Conservation (phyloP, 2,888 invertebrate genomes). For the Aproaerema taeniolella region DNA sequence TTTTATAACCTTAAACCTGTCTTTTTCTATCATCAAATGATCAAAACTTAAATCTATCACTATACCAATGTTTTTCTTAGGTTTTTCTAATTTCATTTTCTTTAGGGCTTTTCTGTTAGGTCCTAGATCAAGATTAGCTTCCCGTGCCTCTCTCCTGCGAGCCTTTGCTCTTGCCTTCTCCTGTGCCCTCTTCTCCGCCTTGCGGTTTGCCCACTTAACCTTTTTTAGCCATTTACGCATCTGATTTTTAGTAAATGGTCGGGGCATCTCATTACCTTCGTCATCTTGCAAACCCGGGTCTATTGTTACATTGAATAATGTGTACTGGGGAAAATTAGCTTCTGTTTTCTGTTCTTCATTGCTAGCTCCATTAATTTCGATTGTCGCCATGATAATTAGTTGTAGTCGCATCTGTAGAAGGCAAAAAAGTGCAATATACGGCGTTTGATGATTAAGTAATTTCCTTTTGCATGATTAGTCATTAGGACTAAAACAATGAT, state of each 20-base stretch:
- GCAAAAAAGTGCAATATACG: too few species aligned
- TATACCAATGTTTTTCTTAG: constrained; percentile 82
- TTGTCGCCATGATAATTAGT: too few species aligned
- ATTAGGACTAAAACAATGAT: too few species aligned
- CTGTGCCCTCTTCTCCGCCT: constrained; percentile 82
- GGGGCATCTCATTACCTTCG: constrained; percentile 58
- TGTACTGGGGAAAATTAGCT: constrained; percentile 42
- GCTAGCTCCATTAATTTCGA: too few species aligned
- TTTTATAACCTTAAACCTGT: constrained; percentile 91
- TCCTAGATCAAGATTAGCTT: constrained; percentile 83
- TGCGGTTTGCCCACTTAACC: constrained; percentile 84
- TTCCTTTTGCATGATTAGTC: too few species aligned
- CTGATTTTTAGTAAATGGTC: constrained; percentile 79
- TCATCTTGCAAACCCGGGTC: constrained; percentile 69
- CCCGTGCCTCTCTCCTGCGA: constrained; percentile 82
- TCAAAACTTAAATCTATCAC: constrained; percentile 95
- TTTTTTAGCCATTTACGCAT: constrained; percentile 82
- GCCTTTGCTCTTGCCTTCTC: constrained; percentile 85
- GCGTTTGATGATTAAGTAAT: too few species aligned
- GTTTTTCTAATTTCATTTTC: constrained; percentile 81
- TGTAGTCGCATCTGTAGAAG: too few species aligned
- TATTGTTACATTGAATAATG: constrained; percentile 56
- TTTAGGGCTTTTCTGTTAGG: constrained; percentile 90
- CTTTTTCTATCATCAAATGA: constrained; percentile 92
- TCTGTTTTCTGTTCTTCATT: constrained; percentile 22